A percentile compares a stretch with the other conserved stretches of the same genome.
These are phyloP conservation scores for Drosophila subpulchrella DNA, from an alignment of 1,140 invertebrate genomes.

Conservation along the genomic window DNA sequence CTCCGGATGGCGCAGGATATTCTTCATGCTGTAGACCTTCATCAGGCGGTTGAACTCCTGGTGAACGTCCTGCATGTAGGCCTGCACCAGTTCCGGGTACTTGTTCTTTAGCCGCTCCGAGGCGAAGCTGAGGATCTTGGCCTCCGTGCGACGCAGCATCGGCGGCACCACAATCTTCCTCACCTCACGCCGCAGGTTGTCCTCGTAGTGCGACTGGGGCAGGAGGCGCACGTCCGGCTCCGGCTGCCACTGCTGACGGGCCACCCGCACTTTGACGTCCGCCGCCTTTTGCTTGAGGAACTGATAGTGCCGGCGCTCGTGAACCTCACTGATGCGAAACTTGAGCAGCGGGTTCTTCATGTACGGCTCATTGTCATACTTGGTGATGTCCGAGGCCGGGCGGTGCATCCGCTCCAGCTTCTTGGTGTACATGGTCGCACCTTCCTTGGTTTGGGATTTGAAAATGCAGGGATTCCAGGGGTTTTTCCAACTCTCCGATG, in stretches of 20 bases:
- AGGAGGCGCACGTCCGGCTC: slow-evolving; percentile 65
- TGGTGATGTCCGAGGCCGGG: slow-evolving; percentile 69
- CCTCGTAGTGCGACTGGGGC: slow-evolving; percentile 68
- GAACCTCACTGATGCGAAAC: slow-evolving; percentile 73
- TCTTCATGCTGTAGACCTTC: slow-evolving; percentile 82
- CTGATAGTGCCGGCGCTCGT: slow-evolving; percentile 71
- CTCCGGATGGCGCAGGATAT: slow-evolving; percentile 71
- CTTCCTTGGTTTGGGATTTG: neutral
- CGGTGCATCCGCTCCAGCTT: slow-evolving; percentile 76
- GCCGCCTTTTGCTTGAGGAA: slow-evolving; percentile 77
- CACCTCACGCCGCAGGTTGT: slow-evolving; percentile 75
- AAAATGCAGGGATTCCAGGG: neutral
- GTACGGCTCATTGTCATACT: slow-evolving; percentile 83
- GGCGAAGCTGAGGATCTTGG: slow-evolving; percentile 76
- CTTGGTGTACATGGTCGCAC: slow-evolving; percentile 55
- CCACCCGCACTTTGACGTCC: slow-evolving; percentile 72
- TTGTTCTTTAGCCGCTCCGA: slow-evolving; percentile 65
- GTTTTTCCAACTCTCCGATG: slow-evolving; percentile 11
- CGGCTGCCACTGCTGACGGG: slow-evolving; percentile 44
- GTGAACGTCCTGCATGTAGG: slow-evolving; percentile 81
- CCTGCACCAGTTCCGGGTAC: slow-evolving; percentile 72
- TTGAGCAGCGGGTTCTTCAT: slow-evolving; percentile 79
- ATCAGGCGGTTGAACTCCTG: slow-evolving; percentile 76
- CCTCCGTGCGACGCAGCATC: slow-evolving; percentile 76
- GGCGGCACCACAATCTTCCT: slow-evolving; percentile 77